phyloP scores from a whole-genome alignment of 2,888 invertebrate species.

The Bugulina stolonifera region DNA sequence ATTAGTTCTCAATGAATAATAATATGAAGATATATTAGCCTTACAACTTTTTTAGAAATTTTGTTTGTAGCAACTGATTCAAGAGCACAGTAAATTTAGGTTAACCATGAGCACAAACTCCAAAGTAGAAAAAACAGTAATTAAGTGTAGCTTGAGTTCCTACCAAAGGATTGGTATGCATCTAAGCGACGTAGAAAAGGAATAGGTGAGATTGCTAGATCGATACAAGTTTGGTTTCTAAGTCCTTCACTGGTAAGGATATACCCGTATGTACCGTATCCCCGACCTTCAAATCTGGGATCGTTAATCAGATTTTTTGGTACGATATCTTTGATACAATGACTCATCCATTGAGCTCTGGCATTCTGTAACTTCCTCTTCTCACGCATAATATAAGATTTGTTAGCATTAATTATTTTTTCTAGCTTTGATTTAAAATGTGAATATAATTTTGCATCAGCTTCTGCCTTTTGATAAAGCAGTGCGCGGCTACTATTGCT shows the following conservation, averaged over 20 bases:
- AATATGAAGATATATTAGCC: no score
- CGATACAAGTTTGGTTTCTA: not conserved
- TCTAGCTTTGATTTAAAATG: conserved; percentile 10
- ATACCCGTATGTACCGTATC: not conserved
- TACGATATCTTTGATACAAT: not conserved
- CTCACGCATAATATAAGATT: not conserved
- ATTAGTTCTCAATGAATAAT: no score
- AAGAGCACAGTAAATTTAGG: no score
- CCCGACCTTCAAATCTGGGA: not conserved
- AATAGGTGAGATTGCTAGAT: no score
- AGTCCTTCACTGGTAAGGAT: not conserved
- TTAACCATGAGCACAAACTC: no score
- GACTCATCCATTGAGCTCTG: not conserved
- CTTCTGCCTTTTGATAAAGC: not conserved
- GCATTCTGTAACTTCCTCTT: not conserved
- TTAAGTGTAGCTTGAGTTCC: no score
- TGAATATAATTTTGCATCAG: not conserved
- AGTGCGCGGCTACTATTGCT: not conserved
- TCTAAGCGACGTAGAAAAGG: no score
- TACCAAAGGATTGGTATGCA: no score
- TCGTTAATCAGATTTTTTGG: not conserved
- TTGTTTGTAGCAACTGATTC: no score
- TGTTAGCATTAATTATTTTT: not conserved
- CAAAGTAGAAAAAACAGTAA: no score
- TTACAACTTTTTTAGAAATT: no score